Base-by-base conservation (phyloP, 2,113 vertebrate species). In the Oncorhynchus nerka region DNA sequence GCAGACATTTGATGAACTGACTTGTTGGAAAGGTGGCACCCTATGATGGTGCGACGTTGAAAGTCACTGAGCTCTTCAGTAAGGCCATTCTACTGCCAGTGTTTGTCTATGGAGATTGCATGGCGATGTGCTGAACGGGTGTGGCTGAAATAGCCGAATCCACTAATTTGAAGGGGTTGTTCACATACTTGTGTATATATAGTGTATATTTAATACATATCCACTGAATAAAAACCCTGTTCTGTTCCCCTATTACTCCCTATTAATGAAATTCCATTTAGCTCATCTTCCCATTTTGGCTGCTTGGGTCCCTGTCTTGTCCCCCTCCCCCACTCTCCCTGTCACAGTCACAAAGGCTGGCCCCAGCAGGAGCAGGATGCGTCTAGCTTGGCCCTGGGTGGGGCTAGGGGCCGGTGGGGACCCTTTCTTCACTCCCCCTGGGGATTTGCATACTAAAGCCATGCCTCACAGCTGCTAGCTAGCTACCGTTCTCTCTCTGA, bases 371-470 rank as follows among this genome's bases (percentile, higher is more conserved):
- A 59, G 71, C 62, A 39, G 65, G 71, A 73, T 72, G 49, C 39
- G 74, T 71, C 70, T 69, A 26, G 19, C 68, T 69, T 69, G 68
- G 68, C 68, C 45, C 68, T 24, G 34, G 68, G 34, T 48, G 34
- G 39, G 45, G 68, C 34, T 49, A 13, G 68, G 68, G 32, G 32
- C 11, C 32, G 68, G 32, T 39, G 39, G 39, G 39, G 68, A n/a
- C 61, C 61, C 24, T 65, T 1, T 45, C 73, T 67, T 49, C 70
- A 28, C 68, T 45, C 67, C 6, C 7, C 2, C 5, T 3, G 30
- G 24, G 70, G 72, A 89, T 92, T 90, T 89, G 84, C 91, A 92
- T 92, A 86, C 87, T 84, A 86, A 89, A 84, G 83, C 74, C 80
- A 19, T 79, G 70, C 45, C 84, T 73, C 81, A 68, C 82, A 80